Evolutionary conservation across 1,140 invertebrate species (phyloP), one percentile per base, ranked within the genome.

Genomic region (Caenorhabditis tropicalis): DNA sequence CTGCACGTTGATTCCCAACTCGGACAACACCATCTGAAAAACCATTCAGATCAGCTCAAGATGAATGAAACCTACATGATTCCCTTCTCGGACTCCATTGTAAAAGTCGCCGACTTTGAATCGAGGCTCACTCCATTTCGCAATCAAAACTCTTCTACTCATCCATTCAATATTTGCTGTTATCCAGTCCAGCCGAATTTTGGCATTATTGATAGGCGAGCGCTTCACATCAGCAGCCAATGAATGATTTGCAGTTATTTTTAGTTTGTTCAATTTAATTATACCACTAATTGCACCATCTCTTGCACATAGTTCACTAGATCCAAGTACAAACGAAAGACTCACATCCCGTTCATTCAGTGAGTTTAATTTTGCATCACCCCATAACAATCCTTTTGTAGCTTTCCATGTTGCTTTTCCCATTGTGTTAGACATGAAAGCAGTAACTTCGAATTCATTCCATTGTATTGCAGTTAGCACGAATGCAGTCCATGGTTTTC

Each of bases 401-500:
- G 86, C 85, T 21, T 85, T 70, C 89, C 89, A 90, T n/a, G 46
- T 79, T 60, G 82, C 80, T 21, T 56, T 88, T 74, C 89, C 91
- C 82, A 87, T 89, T 27, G 89, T 89, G 46, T 88, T 90, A 7
- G 88, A 87, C 89, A 91, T 91, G 53, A 90, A 86, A 15, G 89
- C 89, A 39, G 89, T 89, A 2, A 90, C 87, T 46, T 91, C 90
- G 27, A 90, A 74, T 60, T 89, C 89, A 36, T 87, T 85, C 89
- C 89, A 90, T 46, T 91, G 89, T 33, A 90, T 82, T 39, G 89
- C 82, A 36, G 90, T 82, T 3, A 88, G 74, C 12, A 90, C 88
- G 21, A 86, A 81, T 6, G 85, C 82, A n/a, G 81, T 81, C 86
- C 86, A 86, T 46, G 84, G 65, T 33, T 84, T 84, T 16, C 53